Evolutionary conservation across 1,140 invertebrate species (phyloP).

Genomic region (Drosophila santomea): DNA sequence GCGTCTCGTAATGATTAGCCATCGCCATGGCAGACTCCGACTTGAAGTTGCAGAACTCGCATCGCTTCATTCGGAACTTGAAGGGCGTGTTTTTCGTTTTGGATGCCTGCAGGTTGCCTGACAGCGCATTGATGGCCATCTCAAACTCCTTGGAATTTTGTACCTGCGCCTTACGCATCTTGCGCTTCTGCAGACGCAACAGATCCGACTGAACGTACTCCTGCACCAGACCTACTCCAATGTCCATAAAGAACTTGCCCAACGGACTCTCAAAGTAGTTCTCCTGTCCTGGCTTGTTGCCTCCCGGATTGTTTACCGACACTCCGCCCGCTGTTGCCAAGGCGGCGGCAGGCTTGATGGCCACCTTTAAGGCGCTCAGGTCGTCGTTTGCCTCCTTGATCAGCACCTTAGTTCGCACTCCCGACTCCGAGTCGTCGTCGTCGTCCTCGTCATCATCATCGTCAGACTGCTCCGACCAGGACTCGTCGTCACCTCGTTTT

Average conservation of each 20-base stretch:
- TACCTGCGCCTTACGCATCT: slow-evolving; percentile 87
- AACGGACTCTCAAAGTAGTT: slow-evolving; percentile 93
- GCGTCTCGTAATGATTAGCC: slow-evolving; percentile 95
- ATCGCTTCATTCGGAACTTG: slow-evolving; percentile 92
- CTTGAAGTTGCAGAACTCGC: slow-evolving; percentile 96
- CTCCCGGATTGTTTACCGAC: slow-evolving; percentile 24
- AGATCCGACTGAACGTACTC: slow-evolving; percentile 97
- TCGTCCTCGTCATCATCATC: slow-evolving; percentile 86
- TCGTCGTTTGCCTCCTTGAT: slow-evolving; percentile 87
- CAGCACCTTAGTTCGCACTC: slow-evolving; percentile 85
- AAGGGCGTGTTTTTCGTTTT: slow-evolving; percentile 96
- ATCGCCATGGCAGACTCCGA: slow-evolving; percentile 95
- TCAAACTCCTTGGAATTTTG: slow-evolving; percentile 89
- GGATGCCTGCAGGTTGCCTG: slow-evolving; percentile 93
- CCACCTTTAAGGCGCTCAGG: slow-evolving; percentile 85
- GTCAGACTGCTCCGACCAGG: slow-evolving; percentile 85
- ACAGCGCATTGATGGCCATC: slow-evolving; percentile 91
- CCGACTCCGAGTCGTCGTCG: slow-evolving; percentile 85
- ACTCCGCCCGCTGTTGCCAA: slow-evolving; percentile 74
- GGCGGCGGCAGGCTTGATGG: slow-evolving; percentile 85
- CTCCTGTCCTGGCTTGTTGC: slow-evolving; percentile 67
- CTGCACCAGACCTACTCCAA: slow-evolving; percentile 95
- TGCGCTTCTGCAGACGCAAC: slow-evolving; percentile 93
- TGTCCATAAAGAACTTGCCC: slow-evolving; percentile 96
- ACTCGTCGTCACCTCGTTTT: slow-evolving; percentile 80